Evolutionary conservation across 30 jellyfish, hydroid and myxozoan genomes (phyloP), one percentile per base, ranked within the genome.

Genomic region (Hydra vulgaris): DNA sequence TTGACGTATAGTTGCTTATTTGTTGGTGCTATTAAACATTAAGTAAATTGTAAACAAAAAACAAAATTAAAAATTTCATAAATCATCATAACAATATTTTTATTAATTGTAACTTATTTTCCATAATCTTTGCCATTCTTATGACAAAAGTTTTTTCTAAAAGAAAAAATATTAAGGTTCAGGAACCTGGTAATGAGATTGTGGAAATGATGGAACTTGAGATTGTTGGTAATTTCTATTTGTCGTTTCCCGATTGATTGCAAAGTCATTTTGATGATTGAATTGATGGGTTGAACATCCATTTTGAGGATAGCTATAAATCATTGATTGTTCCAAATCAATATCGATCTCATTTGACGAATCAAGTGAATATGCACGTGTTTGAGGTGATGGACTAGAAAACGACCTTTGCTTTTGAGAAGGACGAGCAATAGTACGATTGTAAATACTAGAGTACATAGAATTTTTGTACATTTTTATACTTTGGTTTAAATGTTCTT

Each of bases 311-410:
- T 68, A 68, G 16, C 75, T 68, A 68, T n/a, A 68, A 16, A 68
- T 68, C 27, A 68, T 68, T 68, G 75, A 68, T 68, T 68, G 75
- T 68, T 68, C 75, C 16, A 68, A 15, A 15, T 68, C 75, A 23
- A 68, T 68, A 23, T 68, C 75, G 16, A 68, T 68, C 27, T 20
- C 25, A 68, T 68, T 23, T 40, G 61, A 40, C 17, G 18, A 15
- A 17, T 15, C 17, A 20, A 23, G 16, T 8, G 75, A 23, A 8
- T 68, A 23, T 1, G 7, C 12, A n/a, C 75, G 75, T 23, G 25
- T 20, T 23, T 68, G 75, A 68, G 75, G 75, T n/a, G 75, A 68
- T 15, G 75, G 75, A n/a, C 26, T 68, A 23, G 75, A 68, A 15
- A 68, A 68, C 16, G 75, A 68, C 25, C 75, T 20, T 3, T 68